Base-by-base conservation (phyloP, 2,888 invertebrate species). In the Dasysyrphus albostriatus region DNA sequence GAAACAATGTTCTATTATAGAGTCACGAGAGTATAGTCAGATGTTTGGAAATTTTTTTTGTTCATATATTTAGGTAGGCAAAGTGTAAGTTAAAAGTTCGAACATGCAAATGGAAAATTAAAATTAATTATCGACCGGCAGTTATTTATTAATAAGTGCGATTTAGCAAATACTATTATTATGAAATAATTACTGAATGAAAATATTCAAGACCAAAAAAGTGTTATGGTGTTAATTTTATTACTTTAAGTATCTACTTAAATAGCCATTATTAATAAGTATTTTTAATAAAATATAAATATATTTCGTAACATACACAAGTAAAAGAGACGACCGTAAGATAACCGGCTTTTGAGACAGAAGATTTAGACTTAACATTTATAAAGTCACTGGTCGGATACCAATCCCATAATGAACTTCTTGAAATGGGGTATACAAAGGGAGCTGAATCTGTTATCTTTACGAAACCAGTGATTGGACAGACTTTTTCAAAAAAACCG, bases 101-200 rank as follows among this genome's bases (percentile, higher is more conserved):
- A 19, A 49, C 29, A 44, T 42, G 47, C 16, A 14, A 65, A 19
- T 65, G 16, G 19, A 34, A 34, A 34, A 49, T 67, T 34, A 67
- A 14, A 49, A 19, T 49, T 49, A 49, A 67, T 67, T 67, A 67
- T 49, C 67, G 19, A 16, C 34, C 19, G 34, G 29, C 6, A 44
- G 29, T 44, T 63, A 44, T 44, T 24, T 24, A 29, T 29, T 44
- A 44, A 44, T 32, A 63, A 29, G 63, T 63, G 49, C 19, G 12
- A 49, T 19, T 16, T 47, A 34, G 19, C 65, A 65, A 67, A 49
- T 67, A 58, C 16, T 49, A 34, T 49, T 12, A 49, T 34, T 67
- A 49, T 67, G 65, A 67, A 67, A 49, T 61, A 42, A 24, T 67
- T 34, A 49, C 34, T 67, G 47, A 49, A 49, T 67, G 34, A 49